phyloP scores from a whole-genome alignment of 2,797 vertebrate genomes.

The Mormyrops attenuatus region DNA sequence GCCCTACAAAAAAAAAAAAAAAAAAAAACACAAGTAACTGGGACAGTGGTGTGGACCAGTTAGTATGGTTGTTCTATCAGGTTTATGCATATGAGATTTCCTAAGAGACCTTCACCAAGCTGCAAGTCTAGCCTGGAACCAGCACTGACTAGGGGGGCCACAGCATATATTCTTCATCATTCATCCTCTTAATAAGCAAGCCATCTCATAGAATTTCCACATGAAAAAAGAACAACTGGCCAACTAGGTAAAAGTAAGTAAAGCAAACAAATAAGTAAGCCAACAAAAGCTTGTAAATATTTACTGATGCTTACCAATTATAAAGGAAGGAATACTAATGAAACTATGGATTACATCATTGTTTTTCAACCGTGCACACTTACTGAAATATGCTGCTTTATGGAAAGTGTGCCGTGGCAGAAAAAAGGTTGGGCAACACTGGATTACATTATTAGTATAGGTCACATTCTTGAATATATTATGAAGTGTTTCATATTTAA shows the following conservation, averaged over 20 bases:
- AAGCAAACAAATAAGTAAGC: background rate
- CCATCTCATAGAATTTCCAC: background rate
- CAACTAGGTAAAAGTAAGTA: background rate
- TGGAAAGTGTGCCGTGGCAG: background rate
- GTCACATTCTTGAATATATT: background rate
- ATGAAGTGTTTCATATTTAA: background rate
- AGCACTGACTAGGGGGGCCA: background rate
- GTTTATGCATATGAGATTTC: background rate
- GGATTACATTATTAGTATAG: background rate
- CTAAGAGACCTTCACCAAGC: background rate
- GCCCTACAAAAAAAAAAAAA: background rate
- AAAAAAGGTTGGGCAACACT: background rate
- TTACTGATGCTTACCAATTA: background rate
- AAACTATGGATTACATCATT: background rate
- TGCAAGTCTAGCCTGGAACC: background rate
- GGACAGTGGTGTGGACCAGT: background rate
- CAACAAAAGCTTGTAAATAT: background rate
- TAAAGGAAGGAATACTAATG: background rate
- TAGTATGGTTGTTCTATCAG: background rate
- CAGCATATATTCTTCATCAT: background rate
- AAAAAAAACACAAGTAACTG: background rate
- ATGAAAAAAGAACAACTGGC: background rate
- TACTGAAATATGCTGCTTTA: background rate
- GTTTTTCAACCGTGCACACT: background rate
- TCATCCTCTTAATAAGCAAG: background rate